Conservation (phyloP, 2,888 invertebrate genomes). For the Terebella lapidaria region DNA sequence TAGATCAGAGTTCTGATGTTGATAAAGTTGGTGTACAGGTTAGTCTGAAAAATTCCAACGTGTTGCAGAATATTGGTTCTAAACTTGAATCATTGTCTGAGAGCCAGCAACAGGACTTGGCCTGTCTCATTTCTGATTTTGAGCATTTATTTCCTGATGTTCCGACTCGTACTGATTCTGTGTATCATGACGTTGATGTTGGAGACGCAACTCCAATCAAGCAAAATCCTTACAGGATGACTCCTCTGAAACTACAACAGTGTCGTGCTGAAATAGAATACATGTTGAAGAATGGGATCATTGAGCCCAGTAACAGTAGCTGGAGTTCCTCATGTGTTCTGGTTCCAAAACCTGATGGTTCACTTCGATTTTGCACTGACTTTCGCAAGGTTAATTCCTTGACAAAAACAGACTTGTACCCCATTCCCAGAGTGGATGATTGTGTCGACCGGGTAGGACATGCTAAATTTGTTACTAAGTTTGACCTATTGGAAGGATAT, state of each 20-base stretch:
- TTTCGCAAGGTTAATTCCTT: conserved; percentile 16
- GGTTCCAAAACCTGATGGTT: conserved; percentile 17
- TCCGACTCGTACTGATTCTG: neutral
- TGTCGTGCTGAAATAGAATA: neutral
- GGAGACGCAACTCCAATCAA: neutral
- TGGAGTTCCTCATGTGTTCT: conserved; percentile 13
- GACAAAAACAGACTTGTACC: conserved; percentile 21
- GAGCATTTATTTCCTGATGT: neutral
- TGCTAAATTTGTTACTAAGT: neutral
- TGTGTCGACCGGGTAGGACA: neutral
- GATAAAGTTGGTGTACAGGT: no score
- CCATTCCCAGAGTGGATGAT: conserved; percentile 15
- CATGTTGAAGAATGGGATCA: conserved; percentile 6
- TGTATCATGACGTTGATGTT: neutral
- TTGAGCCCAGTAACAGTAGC: conserved; percentile 7
- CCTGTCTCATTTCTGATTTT: no score
- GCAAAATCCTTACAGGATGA: neutral
- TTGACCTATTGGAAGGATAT: neutral
- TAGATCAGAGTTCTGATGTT: no score
- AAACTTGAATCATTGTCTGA: no score
- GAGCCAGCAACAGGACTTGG: no score
- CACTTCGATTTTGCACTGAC: conserved; percentile 20
- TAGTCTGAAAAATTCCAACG: no score
- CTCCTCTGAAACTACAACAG: neutral
- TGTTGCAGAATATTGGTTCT: no score